These are phyloP conservation scores for Plecotus auritus DNA, from an alignment of 2,113 vertebrate genomes.

Conservation along the genomic window DNA sequence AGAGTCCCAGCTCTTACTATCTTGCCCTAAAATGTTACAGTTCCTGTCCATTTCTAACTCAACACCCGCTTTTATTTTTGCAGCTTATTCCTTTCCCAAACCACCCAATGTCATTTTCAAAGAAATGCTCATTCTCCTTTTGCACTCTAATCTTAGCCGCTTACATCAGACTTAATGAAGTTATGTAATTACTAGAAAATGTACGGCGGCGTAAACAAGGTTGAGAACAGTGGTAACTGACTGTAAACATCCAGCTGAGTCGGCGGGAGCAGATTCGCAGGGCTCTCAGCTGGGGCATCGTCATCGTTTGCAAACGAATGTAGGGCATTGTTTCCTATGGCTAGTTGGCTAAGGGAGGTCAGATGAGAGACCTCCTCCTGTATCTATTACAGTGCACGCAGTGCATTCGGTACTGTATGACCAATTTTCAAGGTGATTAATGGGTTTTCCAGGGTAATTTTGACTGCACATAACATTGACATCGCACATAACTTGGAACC, in stretches of 20 bases:
- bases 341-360: neutral
- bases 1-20: neutral
- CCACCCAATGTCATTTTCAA: neutral
- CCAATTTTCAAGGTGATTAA: neutral
- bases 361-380: neutral
- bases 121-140: neutral
- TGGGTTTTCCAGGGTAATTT: neutral
- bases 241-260: neutral
- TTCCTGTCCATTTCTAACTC: neutral
- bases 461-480: neutral
- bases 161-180: conserved; percentile 19
- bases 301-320: neutral
- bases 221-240: neutral
- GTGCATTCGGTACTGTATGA: neutral
- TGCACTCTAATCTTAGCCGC: neutral
- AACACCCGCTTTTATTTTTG: neutral
- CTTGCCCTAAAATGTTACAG: neutral
- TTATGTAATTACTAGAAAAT: conserved; percentile 26
- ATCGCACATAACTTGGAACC: neutral
- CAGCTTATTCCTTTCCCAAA: neutral
- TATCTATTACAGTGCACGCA: neutral
- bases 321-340: neutral
- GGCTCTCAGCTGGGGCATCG: neutral
- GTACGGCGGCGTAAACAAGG: neutral
- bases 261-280: no score